Conservation (phyloP, 2,888 invertebrate species). For the Brassicogethes aeneus region DNA sequence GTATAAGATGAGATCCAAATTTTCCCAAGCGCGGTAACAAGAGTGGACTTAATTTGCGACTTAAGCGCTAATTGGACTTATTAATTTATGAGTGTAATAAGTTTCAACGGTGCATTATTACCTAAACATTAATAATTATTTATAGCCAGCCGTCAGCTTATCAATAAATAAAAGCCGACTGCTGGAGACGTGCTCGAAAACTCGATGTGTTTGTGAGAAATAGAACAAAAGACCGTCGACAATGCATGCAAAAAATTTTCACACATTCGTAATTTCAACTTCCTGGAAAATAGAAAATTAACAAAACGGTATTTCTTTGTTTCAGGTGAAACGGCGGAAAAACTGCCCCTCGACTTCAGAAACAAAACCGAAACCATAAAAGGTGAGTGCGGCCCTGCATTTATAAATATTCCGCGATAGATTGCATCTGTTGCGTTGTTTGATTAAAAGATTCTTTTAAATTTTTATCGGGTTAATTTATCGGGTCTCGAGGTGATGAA, state of each 20-base stretch:
- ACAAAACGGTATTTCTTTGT: constrained; percentile 9
- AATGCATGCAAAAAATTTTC: not conserved
- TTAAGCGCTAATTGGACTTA: not conserved
- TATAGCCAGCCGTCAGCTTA: not conserved
- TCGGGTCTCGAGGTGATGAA: no score
- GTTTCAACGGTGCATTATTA: not conserved
- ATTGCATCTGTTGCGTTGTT: not conserved
- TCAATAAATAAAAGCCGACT: not conserved
- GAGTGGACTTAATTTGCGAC: no score
- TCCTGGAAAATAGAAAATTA: not conserved
- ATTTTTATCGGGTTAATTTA: no score
- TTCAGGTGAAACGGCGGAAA: constrained; percentile 37
- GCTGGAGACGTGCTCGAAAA: not conserved
- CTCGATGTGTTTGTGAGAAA: not conserved
- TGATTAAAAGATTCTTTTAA: no score
- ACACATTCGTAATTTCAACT: not conserved
- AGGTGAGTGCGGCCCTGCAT: constrained; percentile 25
- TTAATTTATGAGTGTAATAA: not conserved
- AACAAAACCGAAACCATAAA: constrained; percentile 32
- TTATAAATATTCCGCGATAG: not conserved
- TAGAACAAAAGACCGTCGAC: not conserved
- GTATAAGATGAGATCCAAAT: no score
- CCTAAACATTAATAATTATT: not conserved
- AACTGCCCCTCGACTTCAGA: constrained; percentile 33
- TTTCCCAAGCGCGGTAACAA: no score